These are phyloP conservation scores for Polypedilum vanderplanki DNA, from an alignment of 1,140 invertebrate species.

Conservation along the genomic window DNA sequence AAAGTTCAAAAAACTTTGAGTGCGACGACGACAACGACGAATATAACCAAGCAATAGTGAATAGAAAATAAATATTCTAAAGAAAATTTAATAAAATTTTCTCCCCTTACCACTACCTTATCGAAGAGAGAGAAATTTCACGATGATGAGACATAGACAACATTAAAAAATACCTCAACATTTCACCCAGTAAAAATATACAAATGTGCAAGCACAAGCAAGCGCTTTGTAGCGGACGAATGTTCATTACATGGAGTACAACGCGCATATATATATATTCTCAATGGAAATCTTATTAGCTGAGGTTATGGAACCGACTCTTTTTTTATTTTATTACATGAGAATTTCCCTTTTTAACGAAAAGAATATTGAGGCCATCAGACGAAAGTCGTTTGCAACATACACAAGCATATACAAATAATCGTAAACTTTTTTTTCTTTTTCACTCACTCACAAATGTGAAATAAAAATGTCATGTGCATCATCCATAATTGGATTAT, in stretches of 20 bases:
- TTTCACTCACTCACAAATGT: background rate
- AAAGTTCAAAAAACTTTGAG: conserved; percentile 11
- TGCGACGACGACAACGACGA: background rate
- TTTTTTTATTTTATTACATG: background rate
- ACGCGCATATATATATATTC: background rate
- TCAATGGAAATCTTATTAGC: conserved; percentile 23
- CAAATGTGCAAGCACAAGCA: background rate
- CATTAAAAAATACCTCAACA: conserved; percentile 5
- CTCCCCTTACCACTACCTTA: background rate
- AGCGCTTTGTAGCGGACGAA: too few species aligned
- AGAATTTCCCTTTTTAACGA: conserved; percentile 22
- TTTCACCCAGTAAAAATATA: background rate
- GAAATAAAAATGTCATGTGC: conserved; percentile 22
- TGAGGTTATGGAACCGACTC: conserved; percentile 21
- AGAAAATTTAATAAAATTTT: background rate
- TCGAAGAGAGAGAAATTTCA: background rate
- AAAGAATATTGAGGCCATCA: conserved; percentile 15
- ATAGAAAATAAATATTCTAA: background rate
- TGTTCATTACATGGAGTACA: background rate
- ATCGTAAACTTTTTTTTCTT: background rate
- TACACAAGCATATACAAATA: background rate
- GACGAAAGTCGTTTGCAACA: background rate
- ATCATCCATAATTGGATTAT: conserved; percentile 22
- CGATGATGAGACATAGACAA: background rate
- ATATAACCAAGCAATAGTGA: background rate